A percentile compares a stretch with the other conserved stretches of the same genome.
Evolutionary conservation across 2,888 invertebrate genomes (phyloP).

Genomic region (Choristoneura rosaceana): DNA sequence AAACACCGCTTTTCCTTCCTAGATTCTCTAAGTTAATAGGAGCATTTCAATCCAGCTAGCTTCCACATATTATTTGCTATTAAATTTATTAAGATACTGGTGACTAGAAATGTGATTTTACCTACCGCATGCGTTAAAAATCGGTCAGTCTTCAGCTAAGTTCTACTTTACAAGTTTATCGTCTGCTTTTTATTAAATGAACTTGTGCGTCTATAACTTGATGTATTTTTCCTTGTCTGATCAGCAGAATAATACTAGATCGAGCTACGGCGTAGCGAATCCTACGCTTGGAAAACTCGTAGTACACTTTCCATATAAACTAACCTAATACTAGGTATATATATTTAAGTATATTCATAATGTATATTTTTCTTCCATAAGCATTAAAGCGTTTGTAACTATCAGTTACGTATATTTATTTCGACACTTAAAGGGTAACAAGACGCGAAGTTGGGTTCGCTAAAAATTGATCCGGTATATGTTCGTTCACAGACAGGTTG

Average conservation of each 20-base stretch:
- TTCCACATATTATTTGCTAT: conserved; percentile 68
- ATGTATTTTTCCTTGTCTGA: not conserved
- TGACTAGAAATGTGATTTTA: too few species aligned
- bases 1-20: conserved; percentile 65
- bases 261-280: conserved; percentile 36
- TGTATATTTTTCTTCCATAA: too few species aligned
- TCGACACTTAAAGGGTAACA: too few species aligned
- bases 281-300: conserved; percentile 15
- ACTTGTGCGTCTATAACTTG: not conserved
- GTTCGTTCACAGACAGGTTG: conserved; percentile 53
- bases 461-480: conserved; percentile 24
- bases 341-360: too few species aligned
- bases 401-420: too few species aligned
- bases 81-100: conserved; percentile 52
- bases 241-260: not conserved
- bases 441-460: not conserved
- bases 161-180: too few species aligned
- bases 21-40: conserved; percentile 70
- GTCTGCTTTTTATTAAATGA: too few species aligned
- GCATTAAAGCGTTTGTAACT: too few species aligned
- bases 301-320: conserved; percentile 16
- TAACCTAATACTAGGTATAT: not conserved
- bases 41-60: conserved; percentile 67
- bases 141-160: too few species aligned
- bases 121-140: too few species aligned